Evolutionary conservation across 2,888 invertebrate genomes (phyloP).

Genomic region (Ypsolopha scabrella): DNA sequence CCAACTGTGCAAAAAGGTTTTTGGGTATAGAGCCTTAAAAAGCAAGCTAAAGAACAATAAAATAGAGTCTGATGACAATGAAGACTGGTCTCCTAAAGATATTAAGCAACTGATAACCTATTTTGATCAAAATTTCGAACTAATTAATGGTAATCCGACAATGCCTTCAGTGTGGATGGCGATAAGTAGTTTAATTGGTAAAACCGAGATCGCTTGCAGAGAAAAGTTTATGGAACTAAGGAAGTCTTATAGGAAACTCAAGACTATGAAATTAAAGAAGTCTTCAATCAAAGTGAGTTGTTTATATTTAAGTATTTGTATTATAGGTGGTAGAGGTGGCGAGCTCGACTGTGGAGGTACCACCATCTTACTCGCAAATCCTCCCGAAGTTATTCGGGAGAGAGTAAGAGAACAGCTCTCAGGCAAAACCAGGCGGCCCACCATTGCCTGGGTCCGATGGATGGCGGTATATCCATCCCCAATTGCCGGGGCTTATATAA

Average conservation of each 20-base stretch:
- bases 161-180: slow-evolving; percentile 29
- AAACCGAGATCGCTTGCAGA: slow-evolving; percentile 28
- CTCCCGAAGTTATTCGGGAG: no score
- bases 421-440: no score
- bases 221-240: slow-evolving; percentile 49
- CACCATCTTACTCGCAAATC: no score
- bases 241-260: slow-evolving; percentile 49
- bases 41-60: slow-evolving; percentile 40
- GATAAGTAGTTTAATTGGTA: slow-evolving; percentile 28
- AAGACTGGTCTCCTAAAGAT: slow-evolving; percentile 48
- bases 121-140: slow-evolving; percentile 31
- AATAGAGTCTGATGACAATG: slow-evolving; percentile 26
- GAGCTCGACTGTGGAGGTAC: no score
- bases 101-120: slow-evolving; percentile 43
- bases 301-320: no score
- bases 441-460: no score
- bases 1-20: slow-evolving; percentile 51
- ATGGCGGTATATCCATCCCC: no score
- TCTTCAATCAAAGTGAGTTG: slow-evolving; percentile 36
- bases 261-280: slow-evolving; percentile 42
- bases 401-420: no score
- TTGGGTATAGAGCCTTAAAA: slow-evolving; percentile 50
- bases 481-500: no score
- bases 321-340: no score
- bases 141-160: slow-evolving; percentile 26